These are phyloP conservation scores for Drosophila buzzatii DNA, from an alignment of 2,888 invertebrate species.

Conservation along the genomic window DNA sequence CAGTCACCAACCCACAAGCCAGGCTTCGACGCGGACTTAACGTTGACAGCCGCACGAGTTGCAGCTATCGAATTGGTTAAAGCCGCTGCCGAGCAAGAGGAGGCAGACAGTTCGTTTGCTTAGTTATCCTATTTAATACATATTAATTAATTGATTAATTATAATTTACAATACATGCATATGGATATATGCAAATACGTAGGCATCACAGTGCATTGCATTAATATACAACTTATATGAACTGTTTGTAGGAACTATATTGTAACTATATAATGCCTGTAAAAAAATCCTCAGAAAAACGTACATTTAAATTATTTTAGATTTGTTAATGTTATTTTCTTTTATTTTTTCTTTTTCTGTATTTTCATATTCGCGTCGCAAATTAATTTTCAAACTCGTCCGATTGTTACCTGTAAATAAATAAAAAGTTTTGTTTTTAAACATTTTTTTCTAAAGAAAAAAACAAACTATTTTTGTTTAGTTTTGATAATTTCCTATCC, in stretches of 20 bases:
- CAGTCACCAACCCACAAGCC: conserved; percentile 85
- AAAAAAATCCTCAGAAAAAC: conserved; percentile 29
- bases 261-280: conserved; percentile 48
- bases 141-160: conserved; percentile 1
- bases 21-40: conserved; percentile 67
- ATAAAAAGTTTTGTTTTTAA: conserved; percentile 42
- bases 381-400: conserved; percentile 24
- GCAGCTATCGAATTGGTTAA: conserved; percentile 66
- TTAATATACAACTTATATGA: conserved; percentile 24
- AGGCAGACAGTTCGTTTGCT: conserved; percentile 50
- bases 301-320: conserved; percentile 27
- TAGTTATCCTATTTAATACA: conserved; percentile 30
- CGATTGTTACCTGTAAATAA: conserved; percentile 40
- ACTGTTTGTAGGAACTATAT: conserved; percentile 46
- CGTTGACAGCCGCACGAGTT: conserved; percentile 68
- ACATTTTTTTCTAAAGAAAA: neutral
- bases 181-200: conserved; percentile 25
- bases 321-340: conserved; percentile 19
- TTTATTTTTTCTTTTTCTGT: neutral
- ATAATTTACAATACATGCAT: conserved; percentile 21
- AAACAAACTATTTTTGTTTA: neutral
- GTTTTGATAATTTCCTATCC: neutral
- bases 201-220: conserved; percentile 4
- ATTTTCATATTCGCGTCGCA: conserved; percentile 9
- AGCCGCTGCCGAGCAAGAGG: conserved; percentile 50